Conservation (phyloP, 2,797 vertebrate species). For the Melanotaenia maccullochi region DNA sequence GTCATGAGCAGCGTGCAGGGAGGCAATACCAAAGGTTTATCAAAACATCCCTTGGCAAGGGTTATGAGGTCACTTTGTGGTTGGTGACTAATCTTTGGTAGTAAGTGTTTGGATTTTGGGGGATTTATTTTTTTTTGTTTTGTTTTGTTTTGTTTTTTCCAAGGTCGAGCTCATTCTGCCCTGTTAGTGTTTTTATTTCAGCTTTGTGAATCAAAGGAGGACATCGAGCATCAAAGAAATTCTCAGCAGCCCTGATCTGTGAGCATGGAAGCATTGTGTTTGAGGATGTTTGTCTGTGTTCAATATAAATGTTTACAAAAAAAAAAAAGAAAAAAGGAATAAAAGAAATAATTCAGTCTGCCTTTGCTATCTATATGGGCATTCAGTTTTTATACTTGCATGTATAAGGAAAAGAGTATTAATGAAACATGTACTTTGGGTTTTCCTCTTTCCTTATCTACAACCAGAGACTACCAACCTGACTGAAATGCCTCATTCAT, state of each 20-base stretch:
- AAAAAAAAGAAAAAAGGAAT: too few relatives aligned
- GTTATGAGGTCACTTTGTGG: conserved; percentile 18
- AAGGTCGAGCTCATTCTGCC: conserved; percentile 9
- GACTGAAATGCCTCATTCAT: background rate
- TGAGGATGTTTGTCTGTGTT: background rate
- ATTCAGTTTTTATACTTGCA: background rate
- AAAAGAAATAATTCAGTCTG: background rate
- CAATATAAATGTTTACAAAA: background rate
- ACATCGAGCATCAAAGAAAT: background rate
- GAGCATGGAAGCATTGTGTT: background rate
- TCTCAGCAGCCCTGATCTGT: background rate
- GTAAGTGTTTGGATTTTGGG: too few relatives aligned
- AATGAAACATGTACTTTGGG: too few relatives aligned
- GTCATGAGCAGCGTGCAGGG: conserved; percentile 4
- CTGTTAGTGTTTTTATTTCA: conserved; percentile 15
- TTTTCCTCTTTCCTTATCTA: background rate
- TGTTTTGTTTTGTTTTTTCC: background rate
- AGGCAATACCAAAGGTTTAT: conserved; percentile 16
- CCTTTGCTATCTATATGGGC: too few relatives aligned
- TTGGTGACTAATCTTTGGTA: conserved; percentile 7
- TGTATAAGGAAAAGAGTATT: background rate
- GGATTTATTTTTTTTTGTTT: too few relatives aligned
- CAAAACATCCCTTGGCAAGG: conserved; percentile 10
- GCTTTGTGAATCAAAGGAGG: conserved; percentile 8
- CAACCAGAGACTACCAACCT: background rate